Evolutionary conservation across 2,113 vertebrate genomes (phyloP).

Genomic region (chimpanzee (Pan troglodytes)): NHGRI_mPanTro3-v2.1_pri NC_072419.2:23190001-23190500

Average conservation of each 20-base stretch:
- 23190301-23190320: not conserved
- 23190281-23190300: not conserved
- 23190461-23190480: not conserved
- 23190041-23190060: not conserved
- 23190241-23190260: not conserved
- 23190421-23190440: not conserved
- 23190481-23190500: not conserved
- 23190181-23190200: not conserved
- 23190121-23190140: not conserved
- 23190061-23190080: not conserved
- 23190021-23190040: not conserved
- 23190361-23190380: not conserved
- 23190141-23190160: not conserved
- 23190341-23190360: not conserved
- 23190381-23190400: not conserved
- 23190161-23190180: not conserved
- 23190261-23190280: not conserved
- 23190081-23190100: not conserved
- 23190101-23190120: not conserved
- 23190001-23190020: not conserved
- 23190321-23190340: not conserved
- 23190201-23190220: not conserved
- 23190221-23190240: not conserved
- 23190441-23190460: not conserved
- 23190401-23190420: not conserved